A percentile compares a stretch with the other conserved stretches of the same genome.
These are phyloP conservation scores for Zygothrica quintamaculata DNA, from an alignment of 2,888 invertebrate genomes.

Conservation along the genomic window DNA sequence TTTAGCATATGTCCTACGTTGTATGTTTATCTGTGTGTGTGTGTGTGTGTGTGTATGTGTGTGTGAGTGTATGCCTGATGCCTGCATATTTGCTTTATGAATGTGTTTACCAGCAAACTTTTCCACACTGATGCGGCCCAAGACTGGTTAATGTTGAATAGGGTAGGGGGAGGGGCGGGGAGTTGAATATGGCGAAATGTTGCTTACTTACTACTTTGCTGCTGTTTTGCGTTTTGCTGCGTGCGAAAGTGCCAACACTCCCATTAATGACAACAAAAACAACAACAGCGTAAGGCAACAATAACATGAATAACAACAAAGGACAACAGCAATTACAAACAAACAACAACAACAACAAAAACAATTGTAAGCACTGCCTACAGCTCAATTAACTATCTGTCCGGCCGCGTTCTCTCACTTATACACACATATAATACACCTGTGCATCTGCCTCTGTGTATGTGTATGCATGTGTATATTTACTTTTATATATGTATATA, in stretches of 20 bases:
- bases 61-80: no score
- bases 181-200: background rate
- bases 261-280: conserved; percentile 71
- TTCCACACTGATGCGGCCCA: conserved; percentile 44
- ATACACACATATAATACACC: background rate
- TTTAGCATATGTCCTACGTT: conserved; percentile 72
- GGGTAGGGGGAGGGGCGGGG: no score
- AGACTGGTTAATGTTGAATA: conserved; percentile 7
- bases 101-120: conserved; percentile 79
- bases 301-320: conserved; percentile 33
- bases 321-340: conserved; percentile 58
- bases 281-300: conserved; percentile 23
- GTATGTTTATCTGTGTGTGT: no score
- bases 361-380: conserved; percentile 70
- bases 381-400: conserved; percentile 75
- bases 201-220: no score
- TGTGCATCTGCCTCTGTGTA: conserved; percentile 1
- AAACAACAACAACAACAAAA: conserved; percentile 57
- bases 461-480: conserved; percentile 6
- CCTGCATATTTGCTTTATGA: conserved; percentile 78
- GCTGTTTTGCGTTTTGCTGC: conserved; percentile 47
- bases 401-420: conserved; percentile 22
- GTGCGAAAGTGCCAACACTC: conserved; percentile 77
- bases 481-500: conserved; percentile 10
- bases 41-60: no score